Conservation (phyloP, 2,113 vertebrate species). For the Hemiprocne comata region DNA sequence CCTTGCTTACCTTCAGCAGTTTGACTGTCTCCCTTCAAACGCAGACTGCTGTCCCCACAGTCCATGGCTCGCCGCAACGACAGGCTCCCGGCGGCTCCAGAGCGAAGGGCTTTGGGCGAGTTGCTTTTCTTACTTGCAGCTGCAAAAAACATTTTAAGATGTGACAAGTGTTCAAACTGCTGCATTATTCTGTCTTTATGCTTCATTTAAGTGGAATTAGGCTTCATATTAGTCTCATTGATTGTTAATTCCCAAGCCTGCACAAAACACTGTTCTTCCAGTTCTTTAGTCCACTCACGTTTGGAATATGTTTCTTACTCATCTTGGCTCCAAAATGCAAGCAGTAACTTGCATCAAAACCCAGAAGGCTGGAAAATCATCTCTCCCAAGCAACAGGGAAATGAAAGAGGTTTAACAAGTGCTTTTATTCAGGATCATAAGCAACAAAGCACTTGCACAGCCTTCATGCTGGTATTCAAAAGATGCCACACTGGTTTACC, state of each 20-base stretch:
- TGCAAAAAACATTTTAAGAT: conserved; percentile 48
- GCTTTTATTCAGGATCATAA: background rate
- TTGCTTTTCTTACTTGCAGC: conserved; percentile 84
- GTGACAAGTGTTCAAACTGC: background rate
- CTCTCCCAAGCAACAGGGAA: background rate
- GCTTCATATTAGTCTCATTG: background rate
- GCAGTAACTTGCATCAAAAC: background rate
- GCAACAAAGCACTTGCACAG: background rate
- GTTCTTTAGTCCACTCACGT: background rate
- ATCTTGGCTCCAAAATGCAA: background rate
- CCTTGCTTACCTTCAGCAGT: conserved; percentile 68
- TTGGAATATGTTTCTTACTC: background rate
- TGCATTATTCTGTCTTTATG: background rate
- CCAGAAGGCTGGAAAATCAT: background rate
- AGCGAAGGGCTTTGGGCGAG: conserved; percentile 80
- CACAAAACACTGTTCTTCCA: background rate
- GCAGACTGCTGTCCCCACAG: conserved; percentile 74
- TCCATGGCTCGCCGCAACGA: conserved; percentile 84
- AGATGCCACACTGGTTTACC: background rate
- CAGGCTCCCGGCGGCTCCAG: conserved; percentile 74
- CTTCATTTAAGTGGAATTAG: background rate
- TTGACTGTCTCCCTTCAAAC: conserved; percentile 71
- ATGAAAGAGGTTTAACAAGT: background rate
- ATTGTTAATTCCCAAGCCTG: background rate
- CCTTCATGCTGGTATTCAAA: background rate